Evolutionary conservation across 2,888 invertebrate species (phyloP).

Genomic region (Philaethria dido): DNA sequence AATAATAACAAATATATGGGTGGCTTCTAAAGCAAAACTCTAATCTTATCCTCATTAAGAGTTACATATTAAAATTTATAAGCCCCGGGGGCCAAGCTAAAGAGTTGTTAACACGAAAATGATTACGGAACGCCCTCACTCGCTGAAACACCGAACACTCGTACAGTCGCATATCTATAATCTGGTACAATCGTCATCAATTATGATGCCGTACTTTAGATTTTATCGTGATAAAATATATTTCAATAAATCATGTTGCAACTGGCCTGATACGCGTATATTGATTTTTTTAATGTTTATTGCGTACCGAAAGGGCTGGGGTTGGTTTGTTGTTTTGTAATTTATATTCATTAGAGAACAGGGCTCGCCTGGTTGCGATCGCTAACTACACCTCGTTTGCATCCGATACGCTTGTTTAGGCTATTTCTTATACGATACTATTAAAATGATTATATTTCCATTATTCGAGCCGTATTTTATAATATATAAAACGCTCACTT

Average conservation of each 20-base stretch:
- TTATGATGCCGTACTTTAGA: conserved; percentile 78
- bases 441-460: conserved; percentile 16
- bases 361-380: conserved; percentile 45
- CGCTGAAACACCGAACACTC: conserved; percentile 32
- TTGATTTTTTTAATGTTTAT: conserved; percentile 80
- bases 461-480: not conserved
- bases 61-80: conserved; percentile 71
- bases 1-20: conserved; percentile 68
- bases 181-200: conserved; percentile 73
- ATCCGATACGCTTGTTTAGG: conserved; percentile 28
- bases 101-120: conserved; percentile 81
- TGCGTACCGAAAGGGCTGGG: conserved; percentile 70
- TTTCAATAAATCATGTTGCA: conserved; percentile 78
- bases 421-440: conserved; percentile 20
- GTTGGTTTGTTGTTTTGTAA: conserved; percentile 66
- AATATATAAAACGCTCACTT: too few species aligned
- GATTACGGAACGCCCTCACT: conserved; percentile 59
- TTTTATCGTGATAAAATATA: conserved; percentile 78
- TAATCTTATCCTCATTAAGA: conserved; percentile 70
- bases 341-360: conserved; percentile 76
- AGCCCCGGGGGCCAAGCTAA: conserved; percentile 58
- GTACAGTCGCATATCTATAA: conserved; percentile 47
- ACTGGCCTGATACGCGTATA: conserved; percentile 72
- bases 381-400: conserved; percentile 38
- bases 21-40: conserved; percentile 45